Base-by-base conservation (phyloP, 2,113 vertebrate genomes). In the Dunckerocampus dactyliophorus region DNA sequence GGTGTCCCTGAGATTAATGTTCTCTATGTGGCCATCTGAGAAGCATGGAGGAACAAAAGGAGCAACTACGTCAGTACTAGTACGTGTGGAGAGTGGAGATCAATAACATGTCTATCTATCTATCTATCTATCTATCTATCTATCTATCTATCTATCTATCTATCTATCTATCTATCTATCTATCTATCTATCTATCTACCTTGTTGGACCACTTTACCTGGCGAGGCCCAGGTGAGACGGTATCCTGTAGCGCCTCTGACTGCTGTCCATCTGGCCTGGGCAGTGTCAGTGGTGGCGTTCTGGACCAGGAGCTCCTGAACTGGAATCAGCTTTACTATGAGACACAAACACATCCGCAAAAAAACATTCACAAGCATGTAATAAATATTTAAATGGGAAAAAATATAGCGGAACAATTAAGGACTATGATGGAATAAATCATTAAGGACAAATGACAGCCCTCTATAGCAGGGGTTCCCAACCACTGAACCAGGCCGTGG, bases 241-340 rank as follows among this genome's bases (percentile, higher is more conserved):
- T 95, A 95, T 2, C 94, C 94, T 0, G 92, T 86, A 1, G 94
- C 93, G 9, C 94, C 94, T 5, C 52, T 85, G 3, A 95, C 91
- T 0, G 91, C 77, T 1, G 79, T 71, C 94, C 94, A 96, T 13
- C 88, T 73, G 0, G 91, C 92, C 71, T 93, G 93, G 22, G 95
- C 75, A 0, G 93, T 93, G 86, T 94, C 79, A 0, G 92, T 95
- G 24, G 93, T 95, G 66, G 89, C 86, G 0, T 95, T 95, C 79
- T 96, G 90, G 47, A 95, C 90, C 69, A 82, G 19, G 48, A 96
- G 78, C 39, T 81, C 86, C 63, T 90, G 59, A 52, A 95, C 93
- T 1, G 90, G 81, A 9, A 92, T 74, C 22, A 94, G 82, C 53
- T 94, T 95, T 75, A 95, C 94, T 95, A 73, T 54, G n/a, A 53